Evolutionary conservation across 2,797 vertebrate genomes (phyloP).

Genomic region (Macrochelys suwanniensis): DNA sequence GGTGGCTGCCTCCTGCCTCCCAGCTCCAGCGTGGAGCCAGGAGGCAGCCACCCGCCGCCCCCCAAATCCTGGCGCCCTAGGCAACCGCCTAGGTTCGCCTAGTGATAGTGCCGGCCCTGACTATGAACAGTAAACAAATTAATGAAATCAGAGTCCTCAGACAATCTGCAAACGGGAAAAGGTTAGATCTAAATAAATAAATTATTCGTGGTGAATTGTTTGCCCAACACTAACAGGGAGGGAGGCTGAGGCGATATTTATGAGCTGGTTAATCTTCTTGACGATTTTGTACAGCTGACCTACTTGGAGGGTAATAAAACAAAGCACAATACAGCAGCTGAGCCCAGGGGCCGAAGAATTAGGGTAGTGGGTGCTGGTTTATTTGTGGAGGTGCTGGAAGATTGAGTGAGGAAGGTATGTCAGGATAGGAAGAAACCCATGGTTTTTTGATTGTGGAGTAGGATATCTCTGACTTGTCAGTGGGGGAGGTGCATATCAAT

Average conservation of each 20-base stretch:
- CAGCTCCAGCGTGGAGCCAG: too few relatives aligned
- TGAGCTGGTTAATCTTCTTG: background rate
- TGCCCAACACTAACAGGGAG: background rate
- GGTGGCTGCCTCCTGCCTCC: too few relatives aligned
- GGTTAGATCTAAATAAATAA: background rate
- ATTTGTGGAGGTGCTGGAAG: background rate
- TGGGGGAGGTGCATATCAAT: background rate
- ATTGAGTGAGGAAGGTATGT: fast-evolving
- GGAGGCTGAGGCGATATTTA: background rate
- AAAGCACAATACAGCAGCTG: background rate
- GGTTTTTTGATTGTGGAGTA: background rate
- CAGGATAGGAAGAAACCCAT: background rate
- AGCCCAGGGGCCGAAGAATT: background rate
- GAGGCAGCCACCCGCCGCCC: too few relatives aligned
- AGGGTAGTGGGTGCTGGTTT: background rate
- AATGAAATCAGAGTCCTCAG: background rate
- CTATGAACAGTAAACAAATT: background rate
- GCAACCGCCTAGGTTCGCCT: too few relatives aligned
- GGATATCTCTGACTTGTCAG: background rate
- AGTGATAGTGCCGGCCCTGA: too few relatives aligned
- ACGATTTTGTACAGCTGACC: background rate
- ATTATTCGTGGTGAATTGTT: background rate
- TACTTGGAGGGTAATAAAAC: background rate
- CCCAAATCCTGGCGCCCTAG: too few relatives aligned
- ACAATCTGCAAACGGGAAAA: background rate